These are phyloP conservation scores for Styela clava DNA, from an alignment of 23 tunicate genomes.

Conservation along the genomic window DNA sequence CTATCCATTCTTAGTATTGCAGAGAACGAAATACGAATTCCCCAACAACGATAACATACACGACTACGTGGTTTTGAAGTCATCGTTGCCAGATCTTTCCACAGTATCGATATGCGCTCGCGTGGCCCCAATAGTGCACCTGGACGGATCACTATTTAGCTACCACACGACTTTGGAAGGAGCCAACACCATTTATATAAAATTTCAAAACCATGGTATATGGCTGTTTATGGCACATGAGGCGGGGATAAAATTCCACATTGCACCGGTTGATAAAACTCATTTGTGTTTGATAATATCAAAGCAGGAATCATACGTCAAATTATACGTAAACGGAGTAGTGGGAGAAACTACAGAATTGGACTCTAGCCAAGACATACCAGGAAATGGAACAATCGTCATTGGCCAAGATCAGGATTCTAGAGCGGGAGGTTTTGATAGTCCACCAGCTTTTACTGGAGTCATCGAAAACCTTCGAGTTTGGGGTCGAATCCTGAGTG, in stretches of 20 bases:
- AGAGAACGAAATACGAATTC: not conserved
- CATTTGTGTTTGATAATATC: not conserved
- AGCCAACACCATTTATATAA: not conserved
- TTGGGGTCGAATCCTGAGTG: not conserved
- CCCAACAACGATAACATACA: not conserved
- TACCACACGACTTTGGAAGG: not conserved
- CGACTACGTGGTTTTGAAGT: not conserved
- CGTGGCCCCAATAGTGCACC: not conserved
- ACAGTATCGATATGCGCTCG: not conserved
- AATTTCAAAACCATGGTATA: not conserved
- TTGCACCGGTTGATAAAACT: not conserved
- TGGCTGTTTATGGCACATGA: not conserved
- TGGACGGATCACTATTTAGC: not conserved
- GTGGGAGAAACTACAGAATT: not conserved
- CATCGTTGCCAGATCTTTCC: not conserved
- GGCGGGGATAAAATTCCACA: not conserved
- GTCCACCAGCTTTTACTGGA: not conserved
- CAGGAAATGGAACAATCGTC: not conserved
- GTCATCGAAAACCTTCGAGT: not conserved
- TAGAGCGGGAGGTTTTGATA: not conserved
- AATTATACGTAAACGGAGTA: not conserved
- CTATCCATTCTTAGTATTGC: too few species aligned
- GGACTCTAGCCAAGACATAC: not conserved
- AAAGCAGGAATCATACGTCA: not conserved
- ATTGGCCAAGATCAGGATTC: not conserved